Conservation (phyloP, 2,888 invertebrate genomes). For the Ennomos fuscantarius region DNA sequence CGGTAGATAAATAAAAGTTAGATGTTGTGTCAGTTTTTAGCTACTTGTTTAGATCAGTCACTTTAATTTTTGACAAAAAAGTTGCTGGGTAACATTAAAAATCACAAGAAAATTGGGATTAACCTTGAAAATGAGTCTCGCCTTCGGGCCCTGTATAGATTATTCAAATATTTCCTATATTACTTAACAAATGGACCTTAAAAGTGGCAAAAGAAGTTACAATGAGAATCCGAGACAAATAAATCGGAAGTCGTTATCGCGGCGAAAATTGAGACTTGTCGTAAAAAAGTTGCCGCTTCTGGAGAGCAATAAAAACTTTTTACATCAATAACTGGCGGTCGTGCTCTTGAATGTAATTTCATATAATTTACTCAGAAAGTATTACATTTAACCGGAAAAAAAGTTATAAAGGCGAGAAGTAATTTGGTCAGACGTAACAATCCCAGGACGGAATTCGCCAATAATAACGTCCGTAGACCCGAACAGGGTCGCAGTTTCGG, state of each 20-base stretch:
- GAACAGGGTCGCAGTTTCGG: constrained; percentile 46
- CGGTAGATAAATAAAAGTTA: too few relatives aligned
- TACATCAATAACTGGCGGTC: constrained; percentile 42
- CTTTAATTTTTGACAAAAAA: too few relatives aligned
- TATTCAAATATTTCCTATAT: constrained; percentile 8
- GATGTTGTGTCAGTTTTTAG: too few relatives aligned
- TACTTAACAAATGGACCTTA: constrained; percentile 27
- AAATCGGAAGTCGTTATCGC: constrained; percentile 43
- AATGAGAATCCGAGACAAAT: constrained; percentile 42
- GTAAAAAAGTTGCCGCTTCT: constrained; percentile 47
- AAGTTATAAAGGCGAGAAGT: constrained; percentile 46
- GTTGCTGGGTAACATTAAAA: too few relatives aligned
- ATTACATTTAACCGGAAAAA: constrained; percentile 44
- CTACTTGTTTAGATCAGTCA: too few relatives aligned
- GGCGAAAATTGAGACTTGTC: constrained; percentile 46
- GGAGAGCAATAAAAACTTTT: constrained; percentile 48
- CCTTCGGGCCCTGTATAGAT: constrained; percentile 15
- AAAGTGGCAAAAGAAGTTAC: constrained; percentile 40
- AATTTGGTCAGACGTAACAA: constrained; percentile 48
- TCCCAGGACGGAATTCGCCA: constrained; percentile 39
- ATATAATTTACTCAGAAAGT: constrained; percentile 41
- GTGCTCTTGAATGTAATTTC: constrained; percentile 45
- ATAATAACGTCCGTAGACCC: constrained; percentile 52
- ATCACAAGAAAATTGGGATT: too few relatives aligned
- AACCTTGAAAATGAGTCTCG: not conserved